Percentiles rank a stretch among this genome's conserved stretches.
Evolutionary conservation across 2,888 invertebrate species (phyloP).

Genomic region (Nemoura dubitans): DNA sequence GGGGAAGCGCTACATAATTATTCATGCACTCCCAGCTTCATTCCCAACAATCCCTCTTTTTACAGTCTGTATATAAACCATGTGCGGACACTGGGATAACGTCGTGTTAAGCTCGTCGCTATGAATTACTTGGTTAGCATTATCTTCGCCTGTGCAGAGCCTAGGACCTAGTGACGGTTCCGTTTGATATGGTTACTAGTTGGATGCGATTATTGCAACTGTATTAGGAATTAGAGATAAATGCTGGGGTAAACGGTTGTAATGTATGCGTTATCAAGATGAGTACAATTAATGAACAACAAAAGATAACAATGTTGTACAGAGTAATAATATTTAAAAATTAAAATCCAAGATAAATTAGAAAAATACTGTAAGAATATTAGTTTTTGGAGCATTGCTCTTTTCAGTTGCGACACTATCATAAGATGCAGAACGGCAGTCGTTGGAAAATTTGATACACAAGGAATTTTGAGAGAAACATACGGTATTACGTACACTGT

Average conservation of each 20-base stretch:
- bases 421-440: too few species aligned
- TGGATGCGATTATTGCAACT: background rate
- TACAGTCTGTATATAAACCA: background rate
- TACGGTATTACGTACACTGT: too few species aligned
- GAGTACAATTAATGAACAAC: too few species aligned
- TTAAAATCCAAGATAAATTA: too few species aligned
- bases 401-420: too few species aligned
- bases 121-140: slow-evolving; percentile 28
- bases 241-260: background rate
- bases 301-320: too few species aligned
- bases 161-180: background rate
- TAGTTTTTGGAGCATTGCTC: too few species aligned
- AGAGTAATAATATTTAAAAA: too few species aligned
- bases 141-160: background rate
- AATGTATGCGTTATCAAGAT: background rate
- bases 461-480: too few species aligned
- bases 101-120: background rate
- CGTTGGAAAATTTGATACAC: too few species aligned
- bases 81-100: background rate
- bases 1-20: slow-evolving; percentile 41
- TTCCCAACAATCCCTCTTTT: slow-evolving; percentile 24
- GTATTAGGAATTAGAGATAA: background rate
- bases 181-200: background rate
- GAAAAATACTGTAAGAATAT: too few species aligned
- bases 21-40: slow-evolving; percentile 39